phyloP scores from a whole-genome alignment of 1,140 invertebrate species.

The Drosophila micromelanica region DNA sequence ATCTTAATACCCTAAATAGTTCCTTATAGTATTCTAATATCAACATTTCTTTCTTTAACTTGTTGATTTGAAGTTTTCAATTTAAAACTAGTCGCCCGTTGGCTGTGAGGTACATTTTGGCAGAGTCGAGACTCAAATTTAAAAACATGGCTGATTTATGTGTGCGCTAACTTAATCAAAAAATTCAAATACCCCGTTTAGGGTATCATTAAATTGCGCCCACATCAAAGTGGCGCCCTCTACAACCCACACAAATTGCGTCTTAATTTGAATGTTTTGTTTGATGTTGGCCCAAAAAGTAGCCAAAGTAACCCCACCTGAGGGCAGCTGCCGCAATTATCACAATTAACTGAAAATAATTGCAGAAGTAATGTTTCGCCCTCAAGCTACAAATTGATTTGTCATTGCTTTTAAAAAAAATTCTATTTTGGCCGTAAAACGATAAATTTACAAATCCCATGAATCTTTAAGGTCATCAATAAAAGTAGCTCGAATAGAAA shows the following conservation, averaged over 20 bases:
- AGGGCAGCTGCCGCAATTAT: slow-evolving; percentile 12
- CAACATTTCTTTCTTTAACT: no score
- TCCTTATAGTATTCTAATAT: no score
- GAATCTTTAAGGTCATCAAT: slow-evolving; percentile 14
- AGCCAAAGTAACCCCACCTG: not conserved
- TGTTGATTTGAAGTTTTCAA: no score
- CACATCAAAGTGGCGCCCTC: slow-evolving; percentile 16
- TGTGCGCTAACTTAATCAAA: no score
- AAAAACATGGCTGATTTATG: no score
- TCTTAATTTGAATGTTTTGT: not conserved
- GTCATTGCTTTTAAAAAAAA: slow-evolving; percentile 45
- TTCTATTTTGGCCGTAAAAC: not conserved
- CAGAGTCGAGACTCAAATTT: no score
- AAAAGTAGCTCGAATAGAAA: slow-evolving; percentile 21
- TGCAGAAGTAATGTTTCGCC: slow-evolving; percentile 1
- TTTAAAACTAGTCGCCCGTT: no score
- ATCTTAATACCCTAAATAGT: not conserved
- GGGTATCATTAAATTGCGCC: slow-evolving; percentile 7
- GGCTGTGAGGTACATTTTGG: no score
- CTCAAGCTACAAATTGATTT: slow-evolving; percentile 41
- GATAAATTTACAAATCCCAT: no score
- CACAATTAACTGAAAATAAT: slow-evolving; percentile 31
- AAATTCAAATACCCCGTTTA: not conserved
- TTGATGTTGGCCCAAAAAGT: slow-evolving; percentile 17
- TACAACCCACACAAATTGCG: slow-evolving; percentile 5